Percentiles rank a stretch among this genome's conserved stretches.
Evolutionary conservation across 2,113 vertebrate genomes (phyloP).

Genomic region (Rhabdornis inornatus): DNA sequence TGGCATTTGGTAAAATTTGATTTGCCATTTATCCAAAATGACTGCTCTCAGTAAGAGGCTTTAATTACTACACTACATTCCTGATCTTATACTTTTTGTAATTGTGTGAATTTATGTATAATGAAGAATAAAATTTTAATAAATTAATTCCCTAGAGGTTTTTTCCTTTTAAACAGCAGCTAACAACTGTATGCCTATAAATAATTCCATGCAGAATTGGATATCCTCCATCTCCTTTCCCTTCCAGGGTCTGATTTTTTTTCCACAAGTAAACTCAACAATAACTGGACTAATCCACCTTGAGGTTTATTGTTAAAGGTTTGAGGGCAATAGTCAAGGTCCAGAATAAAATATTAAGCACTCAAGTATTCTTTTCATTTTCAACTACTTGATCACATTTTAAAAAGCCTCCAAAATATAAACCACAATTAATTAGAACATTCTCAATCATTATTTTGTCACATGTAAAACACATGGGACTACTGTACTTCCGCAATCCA

Average conservation of each 20-base stretch:
- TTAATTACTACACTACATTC: neutral
- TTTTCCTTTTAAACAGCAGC: neutral
- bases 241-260: neutral
- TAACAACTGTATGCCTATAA: neutral
- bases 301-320: neutral
- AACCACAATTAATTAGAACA: neutral
- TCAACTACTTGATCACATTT: neutral
- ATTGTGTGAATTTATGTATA: neutral
- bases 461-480: neutral
- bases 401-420: neutral
- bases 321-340: neutral
- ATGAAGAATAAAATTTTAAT: neutral
- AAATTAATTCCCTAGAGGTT: neutral
- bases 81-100: neutral
- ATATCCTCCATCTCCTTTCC: neutral
- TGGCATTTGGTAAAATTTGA: neutral
- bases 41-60: neutral
- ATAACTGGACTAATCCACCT: neutral
- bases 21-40: neutral
- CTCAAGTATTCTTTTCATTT: neutral
- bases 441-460: neutral
- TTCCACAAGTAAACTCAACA: neutral
- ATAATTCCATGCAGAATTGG: neutral
- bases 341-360: neutral
- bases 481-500: neutral